These are phyloP conservation scores for Stichopus horrens DNA, from an alignment of 53 echinoderm and acorn worm species.

Conservation along the genomic window DNA sequence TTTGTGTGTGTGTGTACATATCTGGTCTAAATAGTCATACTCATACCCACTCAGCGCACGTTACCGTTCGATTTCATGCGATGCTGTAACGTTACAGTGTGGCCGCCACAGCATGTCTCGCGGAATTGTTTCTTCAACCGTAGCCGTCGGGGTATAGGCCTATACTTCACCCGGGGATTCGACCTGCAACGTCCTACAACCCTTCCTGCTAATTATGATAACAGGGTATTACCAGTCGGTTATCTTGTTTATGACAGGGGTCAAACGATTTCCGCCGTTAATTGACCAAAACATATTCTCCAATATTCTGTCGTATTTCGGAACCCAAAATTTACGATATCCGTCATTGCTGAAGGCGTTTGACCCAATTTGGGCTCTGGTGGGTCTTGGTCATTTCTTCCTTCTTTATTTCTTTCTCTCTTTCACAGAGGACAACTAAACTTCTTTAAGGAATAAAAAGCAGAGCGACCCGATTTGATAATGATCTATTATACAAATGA, in stretches of 20 bases:
- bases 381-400: not conserved
- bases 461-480: too few species aligned
- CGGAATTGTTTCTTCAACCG: not conserved
- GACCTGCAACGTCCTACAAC: not conserved
- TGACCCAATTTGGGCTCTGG: constrained; percentile 4
- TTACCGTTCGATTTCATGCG: too few species aligned
- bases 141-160: not conserved
- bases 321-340: constrained; percentile 34
- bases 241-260: constrained; percentile 35
- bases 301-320: constrained; percentile 20
- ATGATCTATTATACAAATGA: too few species aligned
- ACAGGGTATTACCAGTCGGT: constrained; percentile 3
- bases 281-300: constrained; percentile 36
- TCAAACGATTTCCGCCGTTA: constrained; percentile 30
- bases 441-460: too few species aligned
- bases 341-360: constrained; percentile 20
- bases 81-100: too few species aligned
- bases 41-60: too few species aligned
- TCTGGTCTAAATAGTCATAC: too few species aligned
- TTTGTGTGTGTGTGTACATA: too few species aligned
- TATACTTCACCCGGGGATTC: not conserved
- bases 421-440: too few species aligned
- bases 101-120: too few species aligned
- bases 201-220: constrained; percentile 31
- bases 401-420: too few species aligned